A percentile compares a stretch with the other conserved stretches of the same genome.
These are phyloP conservation scores for Aporrectodea caliginosa DNA, from an alignment of 1,140 invertebrate genomes.

Conservation along the genomic window DNA sequence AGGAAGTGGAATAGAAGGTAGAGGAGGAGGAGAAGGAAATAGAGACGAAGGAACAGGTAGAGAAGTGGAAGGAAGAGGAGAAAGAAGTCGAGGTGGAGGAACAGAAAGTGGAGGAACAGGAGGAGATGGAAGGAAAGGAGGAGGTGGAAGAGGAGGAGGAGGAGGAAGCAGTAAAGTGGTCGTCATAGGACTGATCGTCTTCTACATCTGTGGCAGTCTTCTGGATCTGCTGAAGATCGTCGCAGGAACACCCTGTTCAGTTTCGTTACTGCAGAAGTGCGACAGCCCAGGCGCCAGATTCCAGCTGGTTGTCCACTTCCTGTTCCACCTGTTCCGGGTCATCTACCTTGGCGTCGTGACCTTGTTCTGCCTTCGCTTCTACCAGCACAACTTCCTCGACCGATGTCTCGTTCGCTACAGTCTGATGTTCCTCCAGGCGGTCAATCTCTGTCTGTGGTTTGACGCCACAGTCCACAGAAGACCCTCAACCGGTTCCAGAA, in stretches of 20 bases:
- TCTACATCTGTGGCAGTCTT: conserved; percentile 6
- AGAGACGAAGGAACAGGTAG: no score
- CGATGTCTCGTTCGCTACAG: conserved; percentile 1
- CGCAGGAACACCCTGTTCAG: background rate
- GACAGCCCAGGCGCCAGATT: background rate
- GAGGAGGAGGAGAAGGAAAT: no score
- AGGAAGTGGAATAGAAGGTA: background rate
- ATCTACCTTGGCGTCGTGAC: background rate
- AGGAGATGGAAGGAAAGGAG: no score
- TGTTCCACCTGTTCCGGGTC: background rate
- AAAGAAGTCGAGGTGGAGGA: background rate
- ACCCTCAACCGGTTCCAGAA: background rate
- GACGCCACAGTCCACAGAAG: background rate
- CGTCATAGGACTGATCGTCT: conserved; percentile 9
- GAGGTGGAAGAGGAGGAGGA: background rate
- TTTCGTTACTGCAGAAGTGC: background rate
- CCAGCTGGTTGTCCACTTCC: background rate
- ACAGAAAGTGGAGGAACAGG: background rate
- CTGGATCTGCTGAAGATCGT: conserved; percentile 6
- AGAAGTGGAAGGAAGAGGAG: background rate
- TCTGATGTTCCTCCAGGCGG: conserved; percentile 17
- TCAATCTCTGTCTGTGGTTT: conserved; percentile 10
- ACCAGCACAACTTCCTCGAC: background rate
- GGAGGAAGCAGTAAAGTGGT: background rate
- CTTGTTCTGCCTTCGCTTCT: conserved; percentile 1